A percentile compares a stretch with the other conserved stretches of the same genome.
Conservation (phyloP, 2,888 invertebrate genomes). For the Xestia xanthographa region DNA sequence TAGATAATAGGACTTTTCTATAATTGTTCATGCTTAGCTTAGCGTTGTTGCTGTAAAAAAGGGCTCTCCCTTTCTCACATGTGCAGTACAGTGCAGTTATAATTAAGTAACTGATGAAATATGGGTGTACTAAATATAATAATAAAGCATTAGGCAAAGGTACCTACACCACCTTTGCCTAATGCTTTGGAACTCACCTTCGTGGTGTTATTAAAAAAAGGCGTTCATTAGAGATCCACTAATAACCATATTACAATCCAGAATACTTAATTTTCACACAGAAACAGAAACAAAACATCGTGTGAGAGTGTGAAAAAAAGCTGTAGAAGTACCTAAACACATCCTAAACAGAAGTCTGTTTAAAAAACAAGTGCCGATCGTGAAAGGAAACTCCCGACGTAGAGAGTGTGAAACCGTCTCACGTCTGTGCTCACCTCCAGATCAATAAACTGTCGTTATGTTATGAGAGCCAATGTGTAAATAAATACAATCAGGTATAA, state of each 20-base stretch:
- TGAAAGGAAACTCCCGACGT: constrained; percentile 6
- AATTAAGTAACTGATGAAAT: background rate
- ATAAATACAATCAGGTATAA: constrained; percentile 34
- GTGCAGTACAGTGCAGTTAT: background rate
- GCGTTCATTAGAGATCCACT: background rate
- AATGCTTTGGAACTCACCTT: background rate
- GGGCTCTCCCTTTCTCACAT: background rate
- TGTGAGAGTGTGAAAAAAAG: background rate
- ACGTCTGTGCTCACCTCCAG: constrained; percentile 1
- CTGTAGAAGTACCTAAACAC: background rate
- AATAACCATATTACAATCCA: background rate
- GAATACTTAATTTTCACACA: background rate
- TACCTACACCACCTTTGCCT: background rate
- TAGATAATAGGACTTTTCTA: background rate
- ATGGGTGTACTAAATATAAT: background rate
- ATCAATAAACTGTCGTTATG: constrained; percentile 33
- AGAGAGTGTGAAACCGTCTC: constrained; percentile 5
- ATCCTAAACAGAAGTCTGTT: background rate
- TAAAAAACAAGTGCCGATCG: background rate
- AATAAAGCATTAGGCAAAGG: no score
- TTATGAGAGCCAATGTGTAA: constrained; percentile 22
- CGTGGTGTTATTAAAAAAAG: background rate
- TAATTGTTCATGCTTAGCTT: background rate
- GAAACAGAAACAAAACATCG: background rate
- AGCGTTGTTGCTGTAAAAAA: background rate